Base-by-base conservation (phyloP, 2,888 invertebrate species). In the Catonia carolina region DNA sequence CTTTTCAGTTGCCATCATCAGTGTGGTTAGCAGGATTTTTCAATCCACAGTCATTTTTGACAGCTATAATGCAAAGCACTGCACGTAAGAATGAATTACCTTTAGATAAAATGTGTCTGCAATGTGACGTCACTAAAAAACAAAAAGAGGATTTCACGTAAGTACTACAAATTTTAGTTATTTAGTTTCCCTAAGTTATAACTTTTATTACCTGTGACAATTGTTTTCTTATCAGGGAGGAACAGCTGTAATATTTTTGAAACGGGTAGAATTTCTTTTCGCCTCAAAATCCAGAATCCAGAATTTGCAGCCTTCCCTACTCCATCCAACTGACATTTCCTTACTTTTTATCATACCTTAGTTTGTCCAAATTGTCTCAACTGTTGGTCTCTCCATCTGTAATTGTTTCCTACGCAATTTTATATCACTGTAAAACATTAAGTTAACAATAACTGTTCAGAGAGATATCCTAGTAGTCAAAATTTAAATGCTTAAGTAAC, bases 1-100 rank as follows among this genome's bases (percentile, higher is more conserved):
- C 33, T 20, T 14, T 42, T 39, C 67, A 91, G 89, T 75, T 96
- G 57, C 94, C 95, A 33, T 80, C 92, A 1, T 89, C 90, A 39
- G 94, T 97, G 14, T 97, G 97, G 97, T 75, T 97, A 60, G 92
- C 90, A 12, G 97, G 96, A n/a, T 94, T 97, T 75, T 97, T 97
- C 77, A 97, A 97, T 73, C 97, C 96, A 0, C 96, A 97, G 74
- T 94, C 94, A 36, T 81, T 97, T 67, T 75, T 97, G 57, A 97
- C 97, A 0, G 96, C 97, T 48, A 96, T 97, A 67, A 96, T 97
- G 95, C 97, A 97, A 75, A 94, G 93, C 68, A 95, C 95, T 27
- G 96, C 96, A 0, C 79, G 96, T 27, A 84, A 88, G 69, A 91
- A 93, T 68, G 91, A 92, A 71, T 77, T 95, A 66, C 96, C 96